These are phyloP conservation scores for Cyrtorhinus lividipennis DNA, from an alignment of 1,140 invertebrate species.

Conservation along the genomic window DNA sequence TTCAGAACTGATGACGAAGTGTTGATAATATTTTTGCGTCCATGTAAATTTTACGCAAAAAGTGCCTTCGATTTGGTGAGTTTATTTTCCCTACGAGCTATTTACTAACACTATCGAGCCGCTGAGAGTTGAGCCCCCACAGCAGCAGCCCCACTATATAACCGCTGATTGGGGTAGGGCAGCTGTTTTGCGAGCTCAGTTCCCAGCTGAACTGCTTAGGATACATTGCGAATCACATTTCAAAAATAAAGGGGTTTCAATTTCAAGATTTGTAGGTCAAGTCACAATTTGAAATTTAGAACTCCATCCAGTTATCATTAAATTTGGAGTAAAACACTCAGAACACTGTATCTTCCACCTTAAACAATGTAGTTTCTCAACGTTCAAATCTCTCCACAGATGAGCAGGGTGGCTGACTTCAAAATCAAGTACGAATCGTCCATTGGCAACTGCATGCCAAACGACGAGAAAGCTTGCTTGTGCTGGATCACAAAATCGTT, in stretches of 20 bases:
- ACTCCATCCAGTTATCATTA: neutral
- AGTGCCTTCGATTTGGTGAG: constrained; percentile 56
- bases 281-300: too few species aligned
- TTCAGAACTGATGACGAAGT: constrained; percentile 51
- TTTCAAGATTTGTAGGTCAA: too few species aligned
- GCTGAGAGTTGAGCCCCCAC: too few species aligned
- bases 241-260: too few species aligned
- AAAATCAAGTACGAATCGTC: constrained; percentile 48
- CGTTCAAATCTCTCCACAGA: constrained; percentile 33
- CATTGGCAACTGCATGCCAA: constrained; percentile 44
- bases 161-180: too few species aligned
- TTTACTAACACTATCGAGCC: too few species aligned
- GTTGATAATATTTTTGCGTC: constrained; percentile 54
- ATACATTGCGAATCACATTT: neutral
- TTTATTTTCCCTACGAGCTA: too few species aligned
- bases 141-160: too few species aligned
- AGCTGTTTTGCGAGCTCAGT: too few species aligned
- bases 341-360: too few species aligned
- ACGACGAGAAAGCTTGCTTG: constrained; percentile 47
- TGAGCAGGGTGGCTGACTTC: constrained; percentile 57
- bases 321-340: neutral
- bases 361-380: neutral
- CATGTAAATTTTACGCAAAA: constrained; percentile 64
- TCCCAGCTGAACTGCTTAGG: neutral
- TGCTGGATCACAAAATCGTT: constrained; percentile 48